Evolutionary conservation across 2,797 vertebrate genomes (phyloP).

Genomic region (Arctocebus calabarensis): DNA sequence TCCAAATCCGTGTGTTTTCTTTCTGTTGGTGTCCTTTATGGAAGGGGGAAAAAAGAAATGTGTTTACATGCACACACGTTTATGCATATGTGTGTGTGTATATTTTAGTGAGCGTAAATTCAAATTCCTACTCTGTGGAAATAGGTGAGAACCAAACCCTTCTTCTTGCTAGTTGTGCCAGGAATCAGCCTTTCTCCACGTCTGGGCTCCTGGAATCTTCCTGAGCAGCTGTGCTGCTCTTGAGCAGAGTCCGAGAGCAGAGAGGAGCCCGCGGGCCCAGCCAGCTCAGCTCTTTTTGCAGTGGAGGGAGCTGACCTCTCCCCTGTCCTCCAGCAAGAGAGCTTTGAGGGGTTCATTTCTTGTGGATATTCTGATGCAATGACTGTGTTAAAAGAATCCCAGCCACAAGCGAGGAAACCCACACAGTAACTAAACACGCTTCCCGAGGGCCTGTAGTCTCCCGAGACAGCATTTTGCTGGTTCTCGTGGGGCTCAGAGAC

Average conservation of each 20-base stretch:
- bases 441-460: rapidly evolving
- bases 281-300: not conserved
- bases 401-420: not conserved
- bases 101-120: not conserved
- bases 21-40: slow-evolving; percentile 31
- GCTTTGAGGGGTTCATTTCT: not conserved
- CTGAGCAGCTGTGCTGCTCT: not conserved
- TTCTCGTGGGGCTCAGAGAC: not conserved
- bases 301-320: rapidly evolving
- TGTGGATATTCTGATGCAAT: not conserved
- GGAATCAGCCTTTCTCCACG: not conserved
- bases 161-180: rapidly evolving
- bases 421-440: rapidly evolving
- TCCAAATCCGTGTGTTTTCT: not conserved
- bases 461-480: not conserved
- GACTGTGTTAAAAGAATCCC: rapidly evolving
- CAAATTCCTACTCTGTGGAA: not conserved
- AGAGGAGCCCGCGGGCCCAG: no score
- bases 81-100: not conserved
- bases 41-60: not conserved
- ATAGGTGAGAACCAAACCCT: not conserved
- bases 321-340: not conserved
- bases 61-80: not conserved
- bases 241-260: not conserved
- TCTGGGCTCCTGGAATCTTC: not conserved